These are phyloP conservation scores for Lepus americanus DNA, from an alignment of 2,113 vertebrate genomes.

Conservation along the genomic window DNA sequence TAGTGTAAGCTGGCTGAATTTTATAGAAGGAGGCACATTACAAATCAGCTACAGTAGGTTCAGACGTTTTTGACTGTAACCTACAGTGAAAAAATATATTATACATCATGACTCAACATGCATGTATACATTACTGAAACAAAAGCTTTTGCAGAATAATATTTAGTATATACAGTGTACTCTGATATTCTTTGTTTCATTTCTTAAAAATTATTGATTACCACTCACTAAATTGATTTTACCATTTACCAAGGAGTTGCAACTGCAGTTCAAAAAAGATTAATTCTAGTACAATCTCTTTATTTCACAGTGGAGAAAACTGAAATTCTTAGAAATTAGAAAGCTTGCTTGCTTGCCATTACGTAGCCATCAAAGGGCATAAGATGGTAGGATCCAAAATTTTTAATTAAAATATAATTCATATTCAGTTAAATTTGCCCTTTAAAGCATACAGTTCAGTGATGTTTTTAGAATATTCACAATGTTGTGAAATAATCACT, in stretches of 20 bases:
- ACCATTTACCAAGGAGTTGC: background rate
- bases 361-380: background rate
- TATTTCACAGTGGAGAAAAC: conserved; percentile 34
- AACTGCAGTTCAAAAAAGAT: background rate
- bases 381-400: background rate
- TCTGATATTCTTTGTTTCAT: conserved; percentile 23
- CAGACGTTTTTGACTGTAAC: conserved; percentile 24
- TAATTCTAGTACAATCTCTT: background rate
- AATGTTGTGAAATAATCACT: conserved; percentile 9
- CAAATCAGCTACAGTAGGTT: background rate
- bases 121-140: background rate
- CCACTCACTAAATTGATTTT: conserved; percentile 55
- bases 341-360: background rate
- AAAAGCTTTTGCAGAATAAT: background rate
- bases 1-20: background rate
- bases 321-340: background rate
- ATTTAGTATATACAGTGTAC: background rate
- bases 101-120: conserved; percentile 3
- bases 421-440: background rate
- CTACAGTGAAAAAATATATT: background rate
- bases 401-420: conserved; percentile 43
- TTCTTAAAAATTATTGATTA: background rate
- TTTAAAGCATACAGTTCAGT: conserved; percentile 20
- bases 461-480: conserved; percentile 37
- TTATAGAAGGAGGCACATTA: background rate